Evolutionary conservation across 1,140 invertebrate species (phyloP).

Genomic region (Diachasmimorpha longicaudata): DNA sequence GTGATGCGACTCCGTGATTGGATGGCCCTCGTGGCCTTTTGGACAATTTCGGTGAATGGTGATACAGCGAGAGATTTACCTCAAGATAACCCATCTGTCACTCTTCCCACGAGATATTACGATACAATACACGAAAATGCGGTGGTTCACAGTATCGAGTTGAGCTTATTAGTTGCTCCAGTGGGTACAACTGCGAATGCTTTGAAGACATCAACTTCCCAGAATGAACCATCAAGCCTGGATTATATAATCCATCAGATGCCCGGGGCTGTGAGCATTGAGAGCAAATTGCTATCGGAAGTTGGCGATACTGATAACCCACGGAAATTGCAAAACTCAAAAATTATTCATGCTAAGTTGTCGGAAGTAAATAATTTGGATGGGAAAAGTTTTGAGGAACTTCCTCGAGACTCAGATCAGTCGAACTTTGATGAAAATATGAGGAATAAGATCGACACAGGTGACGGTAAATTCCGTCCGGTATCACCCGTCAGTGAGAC

Average conservation of each 20-base stretch:
- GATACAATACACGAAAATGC: neutral
- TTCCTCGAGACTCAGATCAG: neutral
- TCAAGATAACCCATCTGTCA: neutral
- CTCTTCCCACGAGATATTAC: neutral
- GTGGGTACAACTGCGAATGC: neutral
- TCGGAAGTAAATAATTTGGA: neutral
- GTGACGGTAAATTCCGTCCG: too few relatives aligned
- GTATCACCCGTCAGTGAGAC: too few relatives aligned
- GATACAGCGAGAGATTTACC: slow-evolving; percentile 17
- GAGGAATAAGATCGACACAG: too few relatives aligned
- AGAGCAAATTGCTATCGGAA: neutral
- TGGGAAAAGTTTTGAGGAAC: neutral
- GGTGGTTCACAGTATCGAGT: neutral
- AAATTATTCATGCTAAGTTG: neutral
- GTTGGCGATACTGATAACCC: neutral
- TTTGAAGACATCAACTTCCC: neutral
- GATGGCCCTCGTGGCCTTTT: slow-evolving; percentile 45
- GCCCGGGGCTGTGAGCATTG: neutral
- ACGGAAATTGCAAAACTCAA: neutral
- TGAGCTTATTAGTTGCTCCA: neutral
- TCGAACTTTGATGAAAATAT: neutral
- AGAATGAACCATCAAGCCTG: neutral
- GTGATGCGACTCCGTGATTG: slow-evolving; percentile 42
- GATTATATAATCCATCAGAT: neutral
- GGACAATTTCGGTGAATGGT: slow-evolving; percentile 34